Evolutionary conservation across 2,113 vertebrate genomes (phyloP).

Genomic region (Probosciger aterrimus): DNA sequence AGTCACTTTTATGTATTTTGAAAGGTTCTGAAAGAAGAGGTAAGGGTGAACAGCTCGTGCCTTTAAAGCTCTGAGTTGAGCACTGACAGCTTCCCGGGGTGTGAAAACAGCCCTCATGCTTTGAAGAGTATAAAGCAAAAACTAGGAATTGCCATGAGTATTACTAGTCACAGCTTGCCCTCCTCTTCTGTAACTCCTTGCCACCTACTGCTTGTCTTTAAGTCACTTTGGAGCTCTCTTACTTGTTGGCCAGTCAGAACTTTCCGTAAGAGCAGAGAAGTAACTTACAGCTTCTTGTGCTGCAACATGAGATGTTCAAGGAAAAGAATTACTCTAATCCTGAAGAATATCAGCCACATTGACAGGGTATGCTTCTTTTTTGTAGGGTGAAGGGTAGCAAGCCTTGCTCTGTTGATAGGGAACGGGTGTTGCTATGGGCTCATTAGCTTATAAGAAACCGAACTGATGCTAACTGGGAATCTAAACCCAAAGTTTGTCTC

Average conservation of each 20-base stretch:
- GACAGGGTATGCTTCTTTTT: background rate
- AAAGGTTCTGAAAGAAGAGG: background rate
- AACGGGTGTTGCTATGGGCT: background rate
- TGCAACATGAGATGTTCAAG: background rate
- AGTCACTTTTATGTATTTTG: background rate
- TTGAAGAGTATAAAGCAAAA: background rate
- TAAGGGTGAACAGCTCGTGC: background rate
- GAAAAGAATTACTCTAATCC: background rate
- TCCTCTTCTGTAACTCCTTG: background rate
- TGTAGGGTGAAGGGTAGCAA: background rate
- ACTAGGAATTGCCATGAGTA: background rate
- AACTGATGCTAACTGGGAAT: rapidly evolving
- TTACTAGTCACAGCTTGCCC: background rate
- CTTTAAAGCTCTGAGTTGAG: background rate
- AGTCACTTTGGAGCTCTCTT: background rate
- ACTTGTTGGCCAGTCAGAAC: background rate
- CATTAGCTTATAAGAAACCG: background rate
- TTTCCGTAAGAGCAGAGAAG: background rate
- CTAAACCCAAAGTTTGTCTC: background rate
- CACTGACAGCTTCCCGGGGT: background rate
- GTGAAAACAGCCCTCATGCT: background rate
- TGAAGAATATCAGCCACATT: background rate
- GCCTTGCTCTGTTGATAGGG: background rate
- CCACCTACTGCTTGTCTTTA: background rate
- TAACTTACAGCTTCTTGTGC: background rate